Evolutionary conservation across 2,797 vertebrate species (phyloP), one percentile per base, ranked within the genome.

Genomic region (Alauda arvensis): DNA sequence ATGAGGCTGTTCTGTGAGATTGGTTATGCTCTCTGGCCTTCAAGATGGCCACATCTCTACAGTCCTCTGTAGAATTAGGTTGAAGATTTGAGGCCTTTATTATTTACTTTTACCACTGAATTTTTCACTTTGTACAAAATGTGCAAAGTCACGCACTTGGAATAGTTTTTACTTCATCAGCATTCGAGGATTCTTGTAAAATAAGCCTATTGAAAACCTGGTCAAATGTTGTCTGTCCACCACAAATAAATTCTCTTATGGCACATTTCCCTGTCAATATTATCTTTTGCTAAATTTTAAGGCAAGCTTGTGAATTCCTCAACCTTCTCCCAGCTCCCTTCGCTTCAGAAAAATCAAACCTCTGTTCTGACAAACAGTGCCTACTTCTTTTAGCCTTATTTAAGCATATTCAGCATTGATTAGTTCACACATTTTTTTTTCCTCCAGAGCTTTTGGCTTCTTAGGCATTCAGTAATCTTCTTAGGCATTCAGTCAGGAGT

Each of bases 371-470:
- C 24, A 68, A 92, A 80, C 74, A 88, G 53, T 61, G 69, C 14
- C 31, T 87, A 6, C 43, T 89, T 86, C 76, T 91, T 87, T 75
- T 76, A 67, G 57, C 37, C 48, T 82, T 18, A 16, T 91, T 77
- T 91, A 88, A 81, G 48, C 66, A 81, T 80, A 85, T 78, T 91
- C 77, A 89, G 61, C 55, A 83, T 70, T 92, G 66, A 91, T 89
- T 90, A 88, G 16, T 76, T 93, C 40, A 21, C 62, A 79, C 51
- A 16, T 59, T 29, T 81, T 39, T 71, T 62, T 34, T 18, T 21
- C 42, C 77, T 79, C 43, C 17, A 52, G n/a, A 84, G 42, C n/a
- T 88, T 80, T 92, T 91, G 90, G 75, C 85, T 90, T 31, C 69
- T 69, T 78, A 92, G 51, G 48, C 37, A 82, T 94, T 86, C 72